A percentile compares a stretch with the other conserved stretches of the same genome.
phyloP scores from a whole-genome alignment of 1,140 invertebrate species.

The Protaetia brevitarsis region DNA sequence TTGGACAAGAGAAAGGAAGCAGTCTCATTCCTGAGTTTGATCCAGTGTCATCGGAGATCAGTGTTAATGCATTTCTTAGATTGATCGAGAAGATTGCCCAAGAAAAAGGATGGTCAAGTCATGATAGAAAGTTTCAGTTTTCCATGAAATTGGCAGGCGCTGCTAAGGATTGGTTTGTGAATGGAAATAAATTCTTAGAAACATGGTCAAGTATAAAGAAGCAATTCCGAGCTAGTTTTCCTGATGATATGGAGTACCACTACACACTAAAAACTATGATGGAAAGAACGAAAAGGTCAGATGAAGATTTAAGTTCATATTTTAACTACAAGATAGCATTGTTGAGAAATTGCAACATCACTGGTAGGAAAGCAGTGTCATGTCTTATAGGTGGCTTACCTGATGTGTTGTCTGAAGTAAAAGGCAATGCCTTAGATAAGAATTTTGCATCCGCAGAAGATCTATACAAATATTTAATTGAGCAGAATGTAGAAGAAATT shows the following conservation, averaged over 20 bases:
- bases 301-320: constrained; percentile 24
- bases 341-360: constrained; percentile 24
- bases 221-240: constrained; percentile 21
- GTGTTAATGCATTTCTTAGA: constrained; percentile 14
- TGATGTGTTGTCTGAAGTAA: not conserved
- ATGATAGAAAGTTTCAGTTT: constrained; percentile 25
- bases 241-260: constrained; percentile 26
- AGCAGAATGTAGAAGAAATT: constrained; percentile 5
- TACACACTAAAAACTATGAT: constrained; percentile 16
- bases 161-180: constrained; percentile 28
- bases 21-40: constrained; percentile 25
- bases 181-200: constrained; percentile 8
- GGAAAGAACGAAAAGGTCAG: constrained; percentile 14
- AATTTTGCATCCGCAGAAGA: constrained; percentile 22
- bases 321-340: constrained; percentile 27
- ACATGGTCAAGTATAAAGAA: constrained; percentile 18
- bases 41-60: constrained; percentile 5
- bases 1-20: constrained; percentile 22
- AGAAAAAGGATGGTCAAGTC: constrained; percentile 5
- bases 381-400: constrained; percentile 26
- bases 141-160: constrained; percentile 21
- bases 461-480: constrained; percentile 22
- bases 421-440: constrained; percentile 4
- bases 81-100: constrained; percentile 8
- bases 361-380: constrained; percentile 24